Base-by-base conservation (phyloP, 1,140 invertebrate genomes). In the Caenorhabditis latens region DNA sequence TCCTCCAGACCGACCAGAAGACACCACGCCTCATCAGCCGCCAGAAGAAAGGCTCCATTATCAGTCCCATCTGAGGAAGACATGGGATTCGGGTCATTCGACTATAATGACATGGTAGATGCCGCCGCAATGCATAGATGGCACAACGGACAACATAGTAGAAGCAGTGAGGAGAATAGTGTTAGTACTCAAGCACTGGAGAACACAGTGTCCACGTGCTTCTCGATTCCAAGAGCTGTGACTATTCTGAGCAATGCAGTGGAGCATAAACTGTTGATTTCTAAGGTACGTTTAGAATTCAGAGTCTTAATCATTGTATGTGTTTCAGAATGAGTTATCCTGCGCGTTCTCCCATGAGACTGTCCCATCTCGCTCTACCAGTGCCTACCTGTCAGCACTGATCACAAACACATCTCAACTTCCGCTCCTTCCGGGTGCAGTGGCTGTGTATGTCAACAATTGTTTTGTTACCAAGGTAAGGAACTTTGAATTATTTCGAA, bases 381-480 rank as follows among this genome's bases (percentile, higher is more conserved):
- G 91, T 85, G 93, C 93, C 55, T 94, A 90, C 88, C 90, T 94
- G 55, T 92, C 92, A 84, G 93, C 93, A 40, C 90, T 91, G 75
- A 91, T 93, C 19, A 90, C 84, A 75, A 94, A 94, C 88, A 92
- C 89, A 7, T 93, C 93, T 1, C 84, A 88, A 42, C 92, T 92
- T 87, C 90, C 92, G 8, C 89, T 94, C 9, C 91, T 94, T 21
- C 87, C 93, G 32, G 93, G 94, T 84, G 89, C 91, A 19, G 92
- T 93, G 13, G 93, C 90, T 86, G 92, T 94, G 24, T 94, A 93
- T 88, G 89, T 94, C 46, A 93, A 94, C 86, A 93, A 93, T 89
- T 93, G 91, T 86, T 94, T 94, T 89, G 91, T 94, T 11, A 92
- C 92, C 7, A 94, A 93, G 90, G 93, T 93, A 84, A 63, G 71